These are phyloP conservation scores for Trididemnum clinides DNA, from an alignment of 23 tunicate species.

Conservation along the genomic window DNA sequence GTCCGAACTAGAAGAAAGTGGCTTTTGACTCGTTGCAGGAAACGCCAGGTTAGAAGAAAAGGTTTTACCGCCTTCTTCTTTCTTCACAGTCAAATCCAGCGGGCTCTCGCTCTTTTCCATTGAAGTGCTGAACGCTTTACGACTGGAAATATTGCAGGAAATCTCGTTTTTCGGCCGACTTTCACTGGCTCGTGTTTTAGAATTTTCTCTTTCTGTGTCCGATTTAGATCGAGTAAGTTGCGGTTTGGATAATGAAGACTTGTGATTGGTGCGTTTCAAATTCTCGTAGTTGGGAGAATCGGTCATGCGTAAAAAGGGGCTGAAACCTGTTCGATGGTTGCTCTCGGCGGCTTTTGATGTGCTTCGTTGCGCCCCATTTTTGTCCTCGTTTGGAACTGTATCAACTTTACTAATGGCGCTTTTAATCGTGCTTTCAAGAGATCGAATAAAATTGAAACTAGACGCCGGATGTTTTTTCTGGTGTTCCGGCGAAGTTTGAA, in stretches of 20 bases:
- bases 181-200: too few species aligned
- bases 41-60: not conserved
- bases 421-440: slow-evolving; percentile 83
- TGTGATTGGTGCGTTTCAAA: too few species aligned
- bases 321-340: not conserved
- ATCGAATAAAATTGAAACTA: slow-evolving; percentile 70
- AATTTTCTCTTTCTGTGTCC: too few species aligned
- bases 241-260: too few species aligned
- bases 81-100: slow-evolving; percentile 43
- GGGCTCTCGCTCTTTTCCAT: not conserved
- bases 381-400: too few species aligned
- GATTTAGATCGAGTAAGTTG: too few species aligned
- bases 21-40: not conserved
- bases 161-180: too few species aligned
- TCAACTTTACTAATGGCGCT: slow-evolving; percentile 91
- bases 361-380: too few species aligned
- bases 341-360: too few species aligned
- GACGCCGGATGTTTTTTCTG: not conserved
- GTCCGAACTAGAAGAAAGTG: not conserved
- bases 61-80: not conserved
- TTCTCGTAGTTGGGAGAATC: not conserved
- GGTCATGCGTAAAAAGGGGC: not conserved
- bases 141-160: too few species aligned
- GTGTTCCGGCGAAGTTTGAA: not conserved
- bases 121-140: not conserved